Evolutionary conservation across 2,797 vertebrate genomes (phyloP).

Genomic region (Sphenodon punctatus): DNA sequence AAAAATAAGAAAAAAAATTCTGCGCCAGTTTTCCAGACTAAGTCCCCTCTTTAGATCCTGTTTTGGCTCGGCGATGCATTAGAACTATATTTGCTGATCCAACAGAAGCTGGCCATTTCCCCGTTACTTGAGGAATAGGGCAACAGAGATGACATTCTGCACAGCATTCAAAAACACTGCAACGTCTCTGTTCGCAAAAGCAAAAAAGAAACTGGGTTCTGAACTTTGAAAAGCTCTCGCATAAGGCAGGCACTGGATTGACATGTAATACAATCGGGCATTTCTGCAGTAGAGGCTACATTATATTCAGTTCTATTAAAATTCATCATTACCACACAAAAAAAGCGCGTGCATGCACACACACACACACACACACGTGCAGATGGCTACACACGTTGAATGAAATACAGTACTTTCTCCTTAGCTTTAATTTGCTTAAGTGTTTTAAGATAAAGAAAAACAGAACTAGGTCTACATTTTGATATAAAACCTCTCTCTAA

Average conservation of each 20-base stretch:
- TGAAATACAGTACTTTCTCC: too few relatives aligned
- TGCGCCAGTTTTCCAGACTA: neutral
- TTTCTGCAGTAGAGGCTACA: slow-evolving; percentile 19
- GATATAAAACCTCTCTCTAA: fast-evolving
- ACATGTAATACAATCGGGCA: too few relatives aligned
- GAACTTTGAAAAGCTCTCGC: slow-evolving; percentile 46
- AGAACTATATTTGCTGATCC: neutral
- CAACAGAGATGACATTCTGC: slow-evolving; percentile 34
- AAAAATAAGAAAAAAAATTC: neutral
- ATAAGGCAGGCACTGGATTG: too few relatives aligned
- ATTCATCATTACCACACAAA: slow-evolving; percentile 28
- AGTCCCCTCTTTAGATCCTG: neutral
- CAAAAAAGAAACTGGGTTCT: slow-evolving; percentile 39
- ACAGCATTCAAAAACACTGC: neutral
- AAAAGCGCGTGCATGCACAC: slow-evolving; percentile 27
- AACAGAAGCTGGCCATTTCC: neutral
- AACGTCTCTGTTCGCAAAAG: neutral
- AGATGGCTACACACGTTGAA: too few relatives aligned
- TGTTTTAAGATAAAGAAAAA: neutral
- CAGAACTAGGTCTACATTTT: neutral
- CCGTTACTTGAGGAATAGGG: neutral
- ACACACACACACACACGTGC: neutral
- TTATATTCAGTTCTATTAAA: slow-evolving; percentile 10
- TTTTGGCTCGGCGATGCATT: neutral
- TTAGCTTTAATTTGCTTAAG: neutral